These are phyloP conservation scores for Phasianus colchicus DNA, from an alignment of 2,113 vertebrate species.

Conservation along the genomic window DNA sequence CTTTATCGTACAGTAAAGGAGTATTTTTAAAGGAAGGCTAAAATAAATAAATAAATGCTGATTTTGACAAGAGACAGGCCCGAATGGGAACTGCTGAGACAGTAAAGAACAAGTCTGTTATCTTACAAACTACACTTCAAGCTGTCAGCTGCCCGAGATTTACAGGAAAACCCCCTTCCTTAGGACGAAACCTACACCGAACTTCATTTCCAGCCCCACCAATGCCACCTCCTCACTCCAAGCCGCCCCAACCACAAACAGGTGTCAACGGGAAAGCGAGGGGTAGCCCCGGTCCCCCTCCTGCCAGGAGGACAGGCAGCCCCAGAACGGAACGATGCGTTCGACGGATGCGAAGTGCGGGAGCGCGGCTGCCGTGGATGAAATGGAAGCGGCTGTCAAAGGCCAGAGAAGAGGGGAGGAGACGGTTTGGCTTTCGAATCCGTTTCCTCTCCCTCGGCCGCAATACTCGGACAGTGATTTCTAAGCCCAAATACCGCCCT, in stretches of 20 bases:
- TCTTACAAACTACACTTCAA: slow-evolving; percentile 74
- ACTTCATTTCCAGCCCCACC: not conserved
- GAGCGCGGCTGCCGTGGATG: not conserved
- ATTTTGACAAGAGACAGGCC: slow-evolving; percentile 67
- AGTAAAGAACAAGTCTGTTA: slow-evolving; percentile 72
- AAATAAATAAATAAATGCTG: not conserved
- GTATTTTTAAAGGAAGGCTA: not conserved
- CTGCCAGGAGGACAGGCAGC: not conserved
- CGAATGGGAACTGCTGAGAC: slow-evolving; percentile 64
- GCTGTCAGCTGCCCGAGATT: slow-evolving; percentile 74
- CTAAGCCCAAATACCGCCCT: not conserved
- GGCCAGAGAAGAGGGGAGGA: not conserved
- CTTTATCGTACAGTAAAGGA: not conserved
- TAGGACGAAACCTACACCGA: slow-evolving; percentile 1
- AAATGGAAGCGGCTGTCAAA: not conserved
- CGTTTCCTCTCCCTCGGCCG: not conserved
- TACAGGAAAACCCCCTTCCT: slow-evolving; percentile 57
- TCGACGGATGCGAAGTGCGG: fast-evolving
- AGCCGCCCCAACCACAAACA: not conserved
- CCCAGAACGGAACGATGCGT: fast-evolving
- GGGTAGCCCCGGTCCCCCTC: not conserved
- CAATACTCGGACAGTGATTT: not conserved
- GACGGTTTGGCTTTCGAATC: not conserved
- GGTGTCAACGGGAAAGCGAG: not conserved
- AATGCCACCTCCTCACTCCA: not conserved